Conservation (phyloP, 2,113 vertebrate species). For the Anas platyrhynchos region DNA sequence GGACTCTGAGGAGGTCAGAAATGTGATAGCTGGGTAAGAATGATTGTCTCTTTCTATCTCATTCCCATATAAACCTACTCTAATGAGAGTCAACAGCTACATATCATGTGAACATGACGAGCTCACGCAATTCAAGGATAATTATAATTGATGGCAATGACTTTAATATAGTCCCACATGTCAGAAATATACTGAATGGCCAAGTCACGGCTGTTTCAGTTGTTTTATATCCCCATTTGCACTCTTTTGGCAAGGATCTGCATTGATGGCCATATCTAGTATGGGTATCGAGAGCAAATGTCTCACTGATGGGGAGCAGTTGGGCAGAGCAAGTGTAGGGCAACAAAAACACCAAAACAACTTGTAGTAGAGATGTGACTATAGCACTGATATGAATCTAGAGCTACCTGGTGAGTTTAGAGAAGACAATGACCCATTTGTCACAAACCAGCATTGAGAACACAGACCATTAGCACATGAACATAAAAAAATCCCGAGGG, state of each 20-base stretch:
- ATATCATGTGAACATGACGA: neutral
- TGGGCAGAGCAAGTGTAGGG: neutral
- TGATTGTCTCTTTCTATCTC: neutral
- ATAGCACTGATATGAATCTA: neutral
- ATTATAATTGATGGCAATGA: neutral
- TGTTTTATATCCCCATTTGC: neutral
- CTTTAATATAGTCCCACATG: neutral
- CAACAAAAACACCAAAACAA: neutral
- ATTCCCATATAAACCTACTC: neutral
- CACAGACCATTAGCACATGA: neutral
- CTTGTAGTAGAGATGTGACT: neutral
- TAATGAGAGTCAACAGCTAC: neutral
- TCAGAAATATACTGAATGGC: neutral
- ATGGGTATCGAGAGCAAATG: neutral
- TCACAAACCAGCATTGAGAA: neutral
- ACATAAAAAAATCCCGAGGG: neutral
- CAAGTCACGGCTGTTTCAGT: neutral
- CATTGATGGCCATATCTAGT: neutral
- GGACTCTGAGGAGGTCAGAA: neutral
- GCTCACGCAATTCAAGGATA: neutral
- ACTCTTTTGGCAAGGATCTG: neutral
- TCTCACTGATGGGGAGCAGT: neutral
- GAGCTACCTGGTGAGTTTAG: neutral
- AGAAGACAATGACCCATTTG: neutral
- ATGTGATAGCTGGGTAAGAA: neutral